phyloP scores from a whole-genome alignment of 2,113 vertebrate species.

The Coregonus clupeaformis region DNA sequence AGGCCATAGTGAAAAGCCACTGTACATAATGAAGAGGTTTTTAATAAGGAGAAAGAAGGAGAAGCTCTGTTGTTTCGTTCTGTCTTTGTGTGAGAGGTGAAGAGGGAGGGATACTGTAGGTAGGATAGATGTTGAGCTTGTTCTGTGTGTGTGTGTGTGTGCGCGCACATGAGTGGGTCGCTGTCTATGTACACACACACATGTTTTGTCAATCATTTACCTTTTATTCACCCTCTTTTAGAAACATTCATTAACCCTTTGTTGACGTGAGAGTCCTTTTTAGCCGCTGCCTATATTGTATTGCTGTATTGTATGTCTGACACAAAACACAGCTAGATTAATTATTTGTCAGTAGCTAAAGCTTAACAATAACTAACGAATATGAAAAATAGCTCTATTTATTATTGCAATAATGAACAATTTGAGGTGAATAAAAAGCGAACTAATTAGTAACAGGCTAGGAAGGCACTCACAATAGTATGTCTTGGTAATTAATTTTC shows the following conservation, averaged over 20 bases:
- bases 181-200: not conserved
- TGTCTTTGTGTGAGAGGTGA: not conserved
- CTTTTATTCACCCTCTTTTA: not conserved
- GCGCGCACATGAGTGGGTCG: slow-evolving; percentile 24
- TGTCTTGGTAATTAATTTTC: not conserved
- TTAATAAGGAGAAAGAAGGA: not conserved
- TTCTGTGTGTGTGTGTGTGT: slow-evolving; percentile 39
- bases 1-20: too few species aligned
- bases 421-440: not conserved
- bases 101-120: not conserved
- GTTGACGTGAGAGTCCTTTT: slow-evolving; percentile 5
- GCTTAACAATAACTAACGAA: not conserved
- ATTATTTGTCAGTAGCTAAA: not conserved
- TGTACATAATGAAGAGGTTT: slow-evolving; percentile 15
- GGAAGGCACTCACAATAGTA: not conserved
- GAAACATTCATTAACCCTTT: not conserved
- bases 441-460: slow-evolving; percentile 19
- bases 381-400: not conserved
- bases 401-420: slow-evolving; percentile 1
- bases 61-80: not conserved
- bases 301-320: not conserved
- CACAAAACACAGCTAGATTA: not conserved
- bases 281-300: not conserved
- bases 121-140: not conserved
- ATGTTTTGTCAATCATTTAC: slow-evolving; percentile 2